Conservation (phyloP, 2,888 invertebrate species). For the Chironomus tentans region DNA sequence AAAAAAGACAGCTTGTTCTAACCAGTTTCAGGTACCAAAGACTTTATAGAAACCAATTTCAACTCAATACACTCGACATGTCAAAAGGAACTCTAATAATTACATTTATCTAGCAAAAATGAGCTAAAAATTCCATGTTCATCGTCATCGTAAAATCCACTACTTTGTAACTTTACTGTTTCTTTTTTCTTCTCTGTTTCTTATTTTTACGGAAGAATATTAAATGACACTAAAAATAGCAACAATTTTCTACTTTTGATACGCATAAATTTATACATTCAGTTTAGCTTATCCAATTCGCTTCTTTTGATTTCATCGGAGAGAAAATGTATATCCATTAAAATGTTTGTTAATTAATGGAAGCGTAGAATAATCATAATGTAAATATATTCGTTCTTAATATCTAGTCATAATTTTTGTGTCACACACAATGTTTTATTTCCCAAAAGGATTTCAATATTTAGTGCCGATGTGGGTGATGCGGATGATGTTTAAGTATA, state of each 20-base stretch:
- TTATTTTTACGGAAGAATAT: too few species aligned
- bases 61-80: too few species aligned
- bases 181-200: neutral
- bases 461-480: neutral
- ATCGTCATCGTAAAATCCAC: neutral
- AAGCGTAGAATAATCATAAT: neutral
- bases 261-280: too few species aligned
- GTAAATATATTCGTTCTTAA: neutral
- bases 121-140: neutral
- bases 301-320: too few species aligned
- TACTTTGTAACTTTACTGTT: neutral
- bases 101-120: too few species aligned
- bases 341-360: neutral
- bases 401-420: neutral
- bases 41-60: too few species aligned
- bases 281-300: too few species aligned
- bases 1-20: too few species aligned
- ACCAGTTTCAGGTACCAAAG: too few species aligned
- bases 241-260: neutral
- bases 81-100: too few species aligned
- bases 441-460: slow-evolving; percentile 13
- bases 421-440: neutral
- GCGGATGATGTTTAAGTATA: too few species aligned
- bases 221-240: neutral
- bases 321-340: too few species aligned